These are phyloP conservation scores for Cochlearius cochlearius DNA, from an alignment of 2,113 vertebrate species.

Conservation along the genomic window DNA sequence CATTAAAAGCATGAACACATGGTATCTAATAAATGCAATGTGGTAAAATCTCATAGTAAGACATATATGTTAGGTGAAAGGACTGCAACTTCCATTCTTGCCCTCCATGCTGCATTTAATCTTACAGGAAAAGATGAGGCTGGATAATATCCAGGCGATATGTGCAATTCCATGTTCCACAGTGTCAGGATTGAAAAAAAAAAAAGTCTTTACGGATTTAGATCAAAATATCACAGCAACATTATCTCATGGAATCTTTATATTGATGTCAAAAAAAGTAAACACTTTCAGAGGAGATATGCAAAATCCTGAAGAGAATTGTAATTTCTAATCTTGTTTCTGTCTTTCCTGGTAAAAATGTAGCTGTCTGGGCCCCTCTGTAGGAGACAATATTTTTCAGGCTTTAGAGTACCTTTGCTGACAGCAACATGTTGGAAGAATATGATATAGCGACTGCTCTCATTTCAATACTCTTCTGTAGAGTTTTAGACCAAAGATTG, in stretches of 20 bases:
- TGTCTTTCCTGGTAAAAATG: background rate
- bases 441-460: background rate
- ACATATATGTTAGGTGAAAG: background rate
- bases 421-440: background rate
- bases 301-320: background rate
- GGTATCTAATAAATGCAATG: background rate
- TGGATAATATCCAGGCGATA: conserved; percentile 11
- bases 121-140: background rate
- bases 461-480: background rate
- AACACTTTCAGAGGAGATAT: background rate
- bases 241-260: background rate
- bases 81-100: conserved; percentile 1
- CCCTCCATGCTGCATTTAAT: background rate
- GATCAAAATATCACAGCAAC: background rate
- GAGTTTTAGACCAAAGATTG: background rate
- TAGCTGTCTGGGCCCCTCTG: background rate
- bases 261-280: background rate
- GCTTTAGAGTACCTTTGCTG: background rate
- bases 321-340: background rate
- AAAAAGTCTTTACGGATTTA: background rate
- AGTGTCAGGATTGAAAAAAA: background rate
- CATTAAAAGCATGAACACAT: background rate
- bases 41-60: conserved; percentile 1
- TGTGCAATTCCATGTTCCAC: background rate
- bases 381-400: background rate